Evolutionary conservation across 2,888 invertebrate species (phyloP).

Genomic region (Sphaerophoria taeniata): DNA sequence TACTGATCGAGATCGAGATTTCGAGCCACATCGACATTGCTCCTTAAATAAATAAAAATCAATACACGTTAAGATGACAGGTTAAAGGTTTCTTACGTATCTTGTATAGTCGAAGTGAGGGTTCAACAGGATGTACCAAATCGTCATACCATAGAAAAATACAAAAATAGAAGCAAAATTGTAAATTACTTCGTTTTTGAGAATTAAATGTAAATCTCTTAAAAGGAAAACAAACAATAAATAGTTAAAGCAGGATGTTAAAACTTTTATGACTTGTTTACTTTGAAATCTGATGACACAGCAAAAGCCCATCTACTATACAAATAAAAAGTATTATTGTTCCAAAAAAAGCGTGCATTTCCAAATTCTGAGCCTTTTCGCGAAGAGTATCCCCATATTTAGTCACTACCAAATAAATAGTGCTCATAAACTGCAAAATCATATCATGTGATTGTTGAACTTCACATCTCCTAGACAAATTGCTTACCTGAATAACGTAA

Average conservation of each 20-base stretch:
- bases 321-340: constrained; percentile 53
- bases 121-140: constrained; percentile 22
- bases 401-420: constrained; percentile 35
- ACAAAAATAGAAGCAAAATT: background rate
- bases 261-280: too few relatives aligned
- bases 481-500: constrained; percentile 39
- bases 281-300: constrained; percentile 18
- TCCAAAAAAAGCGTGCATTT: constrained; percentile 46
- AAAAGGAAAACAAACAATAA: constrained; percentile 9
- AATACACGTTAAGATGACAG: too few relatives aligned
- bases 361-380: constrained; percentile 23
- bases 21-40: too few relatives aligned
- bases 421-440: constrained; percentile 26
- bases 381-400: constrained; percentile 22
- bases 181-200: background rate
- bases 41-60: too few relatives aligned
- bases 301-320: constrained; percentile 33
- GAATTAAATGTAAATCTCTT: constrained; percentile 11
- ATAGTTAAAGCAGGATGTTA: background rate
- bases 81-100: background rate
- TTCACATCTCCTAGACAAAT: background rate
- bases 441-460: background rate
- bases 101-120: constrained; percentile 23
- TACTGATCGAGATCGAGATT: too few relatives aligned
- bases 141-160: constrained; percentile 1